These are phyloP conservation scores for Drosophila athabasca DNA, from an alignment of 1,140 invertebrate genomes.

Conservation along the genomic window DNA sequence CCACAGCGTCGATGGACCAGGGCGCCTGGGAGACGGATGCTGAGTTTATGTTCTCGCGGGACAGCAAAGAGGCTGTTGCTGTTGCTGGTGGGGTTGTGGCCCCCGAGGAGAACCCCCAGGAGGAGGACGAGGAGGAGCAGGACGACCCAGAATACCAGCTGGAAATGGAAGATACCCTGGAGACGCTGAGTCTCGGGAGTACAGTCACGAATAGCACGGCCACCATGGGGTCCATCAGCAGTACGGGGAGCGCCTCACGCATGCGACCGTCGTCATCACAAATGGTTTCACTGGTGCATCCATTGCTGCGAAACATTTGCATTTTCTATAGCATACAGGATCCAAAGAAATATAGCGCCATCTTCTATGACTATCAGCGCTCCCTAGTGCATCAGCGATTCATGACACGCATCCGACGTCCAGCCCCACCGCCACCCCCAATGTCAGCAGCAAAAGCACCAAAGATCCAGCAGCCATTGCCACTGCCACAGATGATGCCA, in stretches of 20 bases:
- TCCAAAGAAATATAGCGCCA: constrained; percentile 68
- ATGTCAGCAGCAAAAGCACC: no score
- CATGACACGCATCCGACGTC: constrained; percentile 59
- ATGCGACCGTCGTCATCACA: background rate
- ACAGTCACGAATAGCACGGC: constrained; percentile 76
- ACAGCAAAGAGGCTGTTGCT: constrained; percentile 11
- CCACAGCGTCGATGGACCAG: constrained; percentile 74
- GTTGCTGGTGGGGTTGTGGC: background rate
- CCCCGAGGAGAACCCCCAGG: background rate
- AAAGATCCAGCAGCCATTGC: background rate
- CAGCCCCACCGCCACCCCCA: constrained; percentile 34
- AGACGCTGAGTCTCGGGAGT: constrained; percentile 68
- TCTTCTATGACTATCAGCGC: constrained; percentile 78
- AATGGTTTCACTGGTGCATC: constrained; percentile 43
- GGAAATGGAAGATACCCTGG: constrained; percentile 4
- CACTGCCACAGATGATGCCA: background rate
- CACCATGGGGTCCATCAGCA: constrained; percentile 68
- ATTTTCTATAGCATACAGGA: constrained; percentile 71
- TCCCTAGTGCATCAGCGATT: constrained; percentile 57
- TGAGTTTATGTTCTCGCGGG: constrained; percentile 76
- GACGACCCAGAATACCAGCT: background rate
- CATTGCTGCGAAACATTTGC: constrained; percentile 69
- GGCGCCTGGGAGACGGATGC: constrained; percentile 80
- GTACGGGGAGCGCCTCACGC: constrained; percentile 36
- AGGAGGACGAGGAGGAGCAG: background rate